Conservation (phyloP, 2,113 vertebrate species). For the Octodon degus region DNA sequence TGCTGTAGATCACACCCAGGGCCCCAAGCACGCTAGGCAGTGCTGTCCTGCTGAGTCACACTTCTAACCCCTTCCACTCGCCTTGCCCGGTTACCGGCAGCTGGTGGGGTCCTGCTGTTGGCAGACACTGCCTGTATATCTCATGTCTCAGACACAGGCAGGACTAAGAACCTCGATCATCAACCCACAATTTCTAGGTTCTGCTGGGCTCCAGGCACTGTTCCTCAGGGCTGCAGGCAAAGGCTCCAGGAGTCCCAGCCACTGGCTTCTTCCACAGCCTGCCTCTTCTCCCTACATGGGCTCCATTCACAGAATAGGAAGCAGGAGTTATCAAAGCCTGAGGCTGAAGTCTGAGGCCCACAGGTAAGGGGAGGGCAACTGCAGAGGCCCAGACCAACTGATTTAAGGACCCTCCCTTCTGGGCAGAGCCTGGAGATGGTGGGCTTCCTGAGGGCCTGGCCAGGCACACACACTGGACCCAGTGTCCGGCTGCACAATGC, state of each 20-base stretch:
- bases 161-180: no score
- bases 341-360: neutral
- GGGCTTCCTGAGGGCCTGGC: neutral
- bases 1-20: neutral
- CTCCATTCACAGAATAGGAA: neutral
- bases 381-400: neutral
- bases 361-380: neutral
- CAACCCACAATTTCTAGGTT: neutral
- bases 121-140: neutral
- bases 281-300: neutral
- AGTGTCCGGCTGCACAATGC: slow-evolving; percentile 75
- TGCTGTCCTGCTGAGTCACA: neutral
- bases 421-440: slow-evolving; percentile 21
- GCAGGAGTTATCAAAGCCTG: neutral
- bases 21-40: neutral
- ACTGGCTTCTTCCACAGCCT: neutral
- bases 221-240: neutral
- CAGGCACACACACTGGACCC: slow-evolving; percentile 66
- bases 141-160: neutral
- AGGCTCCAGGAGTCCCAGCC: neutral
- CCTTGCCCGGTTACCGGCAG: neutral
- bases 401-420: slow-evolving; percentile 20
- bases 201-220: neutral
- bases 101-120: neutral
- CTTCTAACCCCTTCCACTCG: accelerated